phyloP scores from a whole-genome alignment of 2,113 vertebrate genomes.

The Climacteris rufus region DNA sequence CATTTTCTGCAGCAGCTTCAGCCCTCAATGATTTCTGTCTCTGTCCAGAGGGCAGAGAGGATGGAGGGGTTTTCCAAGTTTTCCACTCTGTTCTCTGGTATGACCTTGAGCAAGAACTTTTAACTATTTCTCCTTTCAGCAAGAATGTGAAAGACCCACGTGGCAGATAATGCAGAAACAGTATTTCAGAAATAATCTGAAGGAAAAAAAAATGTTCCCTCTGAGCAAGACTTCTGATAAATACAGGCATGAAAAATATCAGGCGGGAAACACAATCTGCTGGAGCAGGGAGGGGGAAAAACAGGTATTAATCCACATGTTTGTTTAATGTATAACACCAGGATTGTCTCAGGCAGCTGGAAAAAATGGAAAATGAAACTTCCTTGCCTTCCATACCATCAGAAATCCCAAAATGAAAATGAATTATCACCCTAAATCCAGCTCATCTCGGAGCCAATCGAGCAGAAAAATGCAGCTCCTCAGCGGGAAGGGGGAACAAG shows the following conservation, averaged over 20 bases:
- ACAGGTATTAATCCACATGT: background rate
- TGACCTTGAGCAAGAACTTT: background rate
- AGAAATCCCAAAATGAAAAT: background rate
- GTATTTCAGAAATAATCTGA: background rate
- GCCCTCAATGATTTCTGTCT: background rate
- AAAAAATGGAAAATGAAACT: background rate
- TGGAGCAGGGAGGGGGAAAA: background rate
- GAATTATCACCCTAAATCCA: background rate
- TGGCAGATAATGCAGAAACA: background rate
- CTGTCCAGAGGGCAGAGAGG: background rate
- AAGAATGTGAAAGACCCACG: background rate
- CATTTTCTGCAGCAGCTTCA: background rate
- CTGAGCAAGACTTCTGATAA: background rate
- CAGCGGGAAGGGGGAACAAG: background rate
- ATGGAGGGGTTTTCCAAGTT: background rate
- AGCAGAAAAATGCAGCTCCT: conserved; percentile 11
- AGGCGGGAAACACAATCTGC: background rate
- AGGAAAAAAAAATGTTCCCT: background rate
- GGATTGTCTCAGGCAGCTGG: background rate
- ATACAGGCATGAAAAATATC: background rate
- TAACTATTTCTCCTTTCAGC: background rate
- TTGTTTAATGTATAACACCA: background rate
- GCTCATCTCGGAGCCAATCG: background rate
- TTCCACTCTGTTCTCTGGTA: background rate
- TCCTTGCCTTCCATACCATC: background rate